A percentile compares a stretch with the other conserved stretches of the same genome.
Evolutionary conservation across 2,888 invertebrate genomes (phyloP).

Genomic region (Operophtera brumata): DNA sequence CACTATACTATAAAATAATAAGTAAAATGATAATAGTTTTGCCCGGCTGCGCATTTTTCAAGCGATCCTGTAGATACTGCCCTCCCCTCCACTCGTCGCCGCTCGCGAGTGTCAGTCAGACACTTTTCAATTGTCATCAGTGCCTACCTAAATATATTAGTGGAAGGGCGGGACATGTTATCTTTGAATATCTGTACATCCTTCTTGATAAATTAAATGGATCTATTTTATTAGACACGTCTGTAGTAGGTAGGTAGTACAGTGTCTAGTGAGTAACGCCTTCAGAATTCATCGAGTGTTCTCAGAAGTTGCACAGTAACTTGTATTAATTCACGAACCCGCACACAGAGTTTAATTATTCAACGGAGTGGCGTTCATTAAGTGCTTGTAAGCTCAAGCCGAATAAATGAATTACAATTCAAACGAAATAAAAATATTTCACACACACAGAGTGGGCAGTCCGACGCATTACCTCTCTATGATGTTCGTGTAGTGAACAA

Average conservation of each 20-base stretch:
- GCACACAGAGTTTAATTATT: constrained; percentile 35
- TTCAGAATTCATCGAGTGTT: constrained; percentile 17
- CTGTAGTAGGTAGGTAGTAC: background rate
- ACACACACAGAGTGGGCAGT: background rate
- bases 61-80: too few relatives aligned
- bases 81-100: too few relatives aligned
- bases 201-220: background rate
- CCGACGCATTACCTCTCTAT: too few relatives aligned
- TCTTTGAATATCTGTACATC: too few relatives aligned
- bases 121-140: too few relatives aligned
- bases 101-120: too few relatives aligned
- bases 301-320: constrained; percentile 24
- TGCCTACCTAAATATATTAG: too few relatives aligned
- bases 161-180: too few relatives aligned
- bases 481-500: too few relatives aligned
- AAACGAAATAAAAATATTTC: constrained; percentile 35
- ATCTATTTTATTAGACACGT: background rate
- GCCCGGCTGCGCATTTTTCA: too few relatives aligned
- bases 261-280: constrained; percentile 15
- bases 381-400: constrained; percentile 41
- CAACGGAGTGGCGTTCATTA: constrained; percentile 41
- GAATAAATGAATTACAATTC: constrained; percentile 44
- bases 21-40: too few relatives aligned
- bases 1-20: too few relatives aligned
- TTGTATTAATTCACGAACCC: constrained; percentile 24